Conservation (phyloP, 2,797 vertebrate species). For the Poecilia picta region DNA sequence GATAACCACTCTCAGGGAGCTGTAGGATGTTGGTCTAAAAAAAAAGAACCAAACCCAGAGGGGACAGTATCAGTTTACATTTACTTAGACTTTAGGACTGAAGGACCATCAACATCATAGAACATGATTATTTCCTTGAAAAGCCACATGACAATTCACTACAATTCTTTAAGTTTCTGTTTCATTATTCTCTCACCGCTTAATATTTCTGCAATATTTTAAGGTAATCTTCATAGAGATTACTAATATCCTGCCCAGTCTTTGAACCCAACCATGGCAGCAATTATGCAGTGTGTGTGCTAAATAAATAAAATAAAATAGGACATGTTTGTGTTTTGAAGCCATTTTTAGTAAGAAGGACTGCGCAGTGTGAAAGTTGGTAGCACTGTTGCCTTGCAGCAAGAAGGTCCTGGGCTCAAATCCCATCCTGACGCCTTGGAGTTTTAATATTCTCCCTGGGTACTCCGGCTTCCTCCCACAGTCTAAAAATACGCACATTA, state of each 20-base stretch:
- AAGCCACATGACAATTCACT: background rate
- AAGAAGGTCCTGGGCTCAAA: background rate
- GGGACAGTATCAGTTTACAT: background rate
- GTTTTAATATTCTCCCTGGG: background rate
- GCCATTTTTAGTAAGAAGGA: background rate
- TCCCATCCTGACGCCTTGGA: background rate
- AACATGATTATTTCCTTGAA: background rate
- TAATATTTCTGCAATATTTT: background rate
- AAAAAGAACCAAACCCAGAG: background rate
- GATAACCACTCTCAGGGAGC: background rate
- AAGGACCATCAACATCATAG: background rate
- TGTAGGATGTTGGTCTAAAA: background rate
- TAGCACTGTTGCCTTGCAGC: background rate
- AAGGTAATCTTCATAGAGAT: background rate
- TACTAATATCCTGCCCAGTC: background rate
- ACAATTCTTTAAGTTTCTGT: background rate
- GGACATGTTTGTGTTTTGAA: background rate
- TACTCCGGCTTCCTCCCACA: background rate
- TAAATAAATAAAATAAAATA: background rate
- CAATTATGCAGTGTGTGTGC: background rate
- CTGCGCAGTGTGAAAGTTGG: background rate
- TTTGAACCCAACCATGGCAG: background rate
- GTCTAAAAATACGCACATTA: background rate
- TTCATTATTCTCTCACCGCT: background rate
- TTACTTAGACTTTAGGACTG: background rate